Evolutionary conservation across 2,888 invertebrate species (phyloP).

Genomic region (Heteromurus nitidus): DNA sequence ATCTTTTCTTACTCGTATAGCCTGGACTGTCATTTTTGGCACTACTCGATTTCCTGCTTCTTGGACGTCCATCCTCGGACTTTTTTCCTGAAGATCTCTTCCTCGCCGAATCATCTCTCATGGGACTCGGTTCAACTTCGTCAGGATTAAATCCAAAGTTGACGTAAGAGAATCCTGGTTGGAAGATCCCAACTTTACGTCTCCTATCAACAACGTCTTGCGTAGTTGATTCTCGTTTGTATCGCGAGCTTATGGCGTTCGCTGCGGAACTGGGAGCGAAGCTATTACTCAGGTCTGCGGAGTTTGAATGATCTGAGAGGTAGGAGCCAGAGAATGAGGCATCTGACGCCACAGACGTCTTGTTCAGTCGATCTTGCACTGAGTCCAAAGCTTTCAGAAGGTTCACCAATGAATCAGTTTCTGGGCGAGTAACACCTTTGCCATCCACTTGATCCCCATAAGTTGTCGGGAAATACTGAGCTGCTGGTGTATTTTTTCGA

Average conservation of each 20-base stretch:
- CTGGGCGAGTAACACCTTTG: conserved; percentile 78
- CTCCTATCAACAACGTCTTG: conserved; percentile 33
- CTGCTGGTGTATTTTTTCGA: conserved; percentile 28
- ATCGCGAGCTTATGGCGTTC: conserved; percentile 23
- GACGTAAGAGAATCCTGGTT: conserved; percentile 70
- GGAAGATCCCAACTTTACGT: conserved; percentile 70
- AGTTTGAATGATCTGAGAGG: conserved; percentile 29
- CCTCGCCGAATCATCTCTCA: neutral
- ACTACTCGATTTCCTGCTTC: neutral
- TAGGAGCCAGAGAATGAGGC: conserved; percentile 28
- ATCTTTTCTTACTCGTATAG: too few species aligned
- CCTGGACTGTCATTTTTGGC: too few species aligned
- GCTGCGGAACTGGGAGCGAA: conserved; percentile 7
- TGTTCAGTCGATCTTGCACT: conserved; percentile 77
- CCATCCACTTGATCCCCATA: conserved; percentile 5
- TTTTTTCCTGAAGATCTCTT: neutral
- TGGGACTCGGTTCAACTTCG: conserved; percentile 2
- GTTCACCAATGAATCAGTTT: conserved; percentile 89
- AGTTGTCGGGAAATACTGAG: neutral
- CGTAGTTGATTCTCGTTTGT: neutral
- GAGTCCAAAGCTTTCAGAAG: conserved; percentile 85
- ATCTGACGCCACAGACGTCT: conserved; percentile 30
- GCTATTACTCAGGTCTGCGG: conserved; percentile 27
- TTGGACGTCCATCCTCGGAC: neutral
- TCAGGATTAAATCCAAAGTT: conserved; percentile 68